phyloP scores from a whole-genome alignment of 2,797 vertebrate genomes.

The Heteromormyrus szaboi region DNA sequence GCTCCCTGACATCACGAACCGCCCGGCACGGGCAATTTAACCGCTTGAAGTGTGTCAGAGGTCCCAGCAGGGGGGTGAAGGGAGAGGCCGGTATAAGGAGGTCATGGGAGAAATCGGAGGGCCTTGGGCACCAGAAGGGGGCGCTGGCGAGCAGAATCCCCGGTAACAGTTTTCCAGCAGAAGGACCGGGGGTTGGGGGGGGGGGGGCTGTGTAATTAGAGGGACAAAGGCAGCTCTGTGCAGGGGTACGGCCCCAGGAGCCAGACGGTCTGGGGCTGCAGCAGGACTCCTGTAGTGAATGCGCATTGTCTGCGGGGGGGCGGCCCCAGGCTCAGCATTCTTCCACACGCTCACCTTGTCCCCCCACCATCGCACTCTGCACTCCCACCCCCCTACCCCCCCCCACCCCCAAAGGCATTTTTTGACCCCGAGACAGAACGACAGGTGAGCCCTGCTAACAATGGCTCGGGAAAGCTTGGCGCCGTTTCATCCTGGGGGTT shows the following conservation, averaged over 20 bases:
- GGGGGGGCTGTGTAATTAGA: conserved; percentile 70
- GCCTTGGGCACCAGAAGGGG: conserved; percentile 30
- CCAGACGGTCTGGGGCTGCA: conserved; percentile 95
- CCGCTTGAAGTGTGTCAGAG: not conserved
- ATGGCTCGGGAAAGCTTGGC: not conserved
- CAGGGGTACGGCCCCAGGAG: conserved; percentile 87
- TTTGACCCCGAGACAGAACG: conserved; percentile 34
- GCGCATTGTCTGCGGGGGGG: conserved; percentile 77
- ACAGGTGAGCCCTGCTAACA: conserved; percentile 41
- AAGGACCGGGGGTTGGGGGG: conserved; percentile 61
- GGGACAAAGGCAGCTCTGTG: conserved; percentile 99
- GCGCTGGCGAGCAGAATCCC: conserved; percentile 65
- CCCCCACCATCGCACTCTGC: conserved; percentile 62
- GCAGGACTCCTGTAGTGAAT: conserved; percentile 85
- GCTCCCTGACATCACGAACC: conserved; percentile 36
- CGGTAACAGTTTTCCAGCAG: conserved; percentile 66
- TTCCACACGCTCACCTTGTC: conserved; percentile 70
- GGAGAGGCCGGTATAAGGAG: conserved; percentile 24
- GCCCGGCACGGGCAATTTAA: not conserved
- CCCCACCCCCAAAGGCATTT: conserved; percentile 30
- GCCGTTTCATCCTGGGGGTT: not conserved
- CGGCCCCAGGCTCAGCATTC: conserved; percentile 59
- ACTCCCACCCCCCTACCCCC: conserved; percentile 42
- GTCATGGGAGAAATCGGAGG: conserved; percentile 47
- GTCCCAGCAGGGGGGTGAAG: not conserved